phyloP scores from a whole-genome alignment of 2,797 vertebrate species.

The Gephyroberyx darwinii region DNA sequence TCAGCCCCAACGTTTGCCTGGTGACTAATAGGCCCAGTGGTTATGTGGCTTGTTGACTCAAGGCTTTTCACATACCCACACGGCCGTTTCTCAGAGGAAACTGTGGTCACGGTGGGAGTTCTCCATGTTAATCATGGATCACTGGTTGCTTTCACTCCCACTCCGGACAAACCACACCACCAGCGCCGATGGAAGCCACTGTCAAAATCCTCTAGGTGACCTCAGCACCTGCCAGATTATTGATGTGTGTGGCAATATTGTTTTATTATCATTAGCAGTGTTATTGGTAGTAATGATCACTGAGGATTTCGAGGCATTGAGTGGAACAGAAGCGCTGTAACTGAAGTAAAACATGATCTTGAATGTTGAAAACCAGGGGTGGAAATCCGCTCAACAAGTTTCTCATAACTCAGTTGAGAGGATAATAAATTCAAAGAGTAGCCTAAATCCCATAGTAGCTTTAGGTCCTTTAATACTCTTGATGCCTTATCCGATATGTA shows the following conservation, averaged over 20 bases:
- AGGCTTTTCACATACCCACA: conserved; percentile 75
- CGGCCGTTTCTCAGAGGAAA: conserved; percentile 78
- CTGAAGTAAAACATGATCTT: conserved; percentile 38
- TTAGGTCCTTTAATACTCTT: conserved; percentile 58
- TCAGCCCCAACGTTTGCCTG: conserved; percentile 54
- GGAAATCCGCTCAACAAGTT: conserved; percentile 53
- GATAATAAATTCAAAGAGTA: conserved; percentile 58
- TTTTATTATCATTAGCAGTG: conserved; percentile 34
- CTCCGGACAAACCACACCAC: conserved; percentile 73
- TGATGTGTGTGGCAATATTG: conserved; percentile 30
- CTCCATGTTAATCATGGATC: conserved; percentile 78
- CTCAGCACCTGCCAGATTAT: conserved; percentile 65
- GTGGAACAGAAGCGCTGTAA: conserved; percentile 6
- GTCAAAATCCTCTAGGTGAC: conserved; percentile 63
- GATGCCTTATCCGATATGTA: conserved; percentile 49
- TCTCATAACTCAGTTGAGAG: conserved; percentile 51
- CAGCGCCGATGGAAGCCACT: conserved; percentile 57
- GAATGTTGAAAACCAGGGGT: conserved; percentile 38
- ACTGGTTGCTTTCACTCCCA: conserved; percentile 75
- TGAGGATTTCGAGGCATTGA: conserved; percentile 23
- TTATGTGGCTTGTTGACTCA: conserved; percentile 77
- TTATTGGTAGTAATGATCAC: conserved; percentile 35
- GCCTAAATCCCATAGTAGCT: conserved; percentile 62
- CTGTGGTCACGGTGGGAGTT: conserved; percentile 80
- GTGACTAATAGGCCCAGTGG: conserved; percentile 76